A percentile compares a stretch with the other conserved stretches of the same genome.
phyloP scores from a whole-genome alignment of 1,140 invertebrate genomes.

The Ladona fulva region DNA sequence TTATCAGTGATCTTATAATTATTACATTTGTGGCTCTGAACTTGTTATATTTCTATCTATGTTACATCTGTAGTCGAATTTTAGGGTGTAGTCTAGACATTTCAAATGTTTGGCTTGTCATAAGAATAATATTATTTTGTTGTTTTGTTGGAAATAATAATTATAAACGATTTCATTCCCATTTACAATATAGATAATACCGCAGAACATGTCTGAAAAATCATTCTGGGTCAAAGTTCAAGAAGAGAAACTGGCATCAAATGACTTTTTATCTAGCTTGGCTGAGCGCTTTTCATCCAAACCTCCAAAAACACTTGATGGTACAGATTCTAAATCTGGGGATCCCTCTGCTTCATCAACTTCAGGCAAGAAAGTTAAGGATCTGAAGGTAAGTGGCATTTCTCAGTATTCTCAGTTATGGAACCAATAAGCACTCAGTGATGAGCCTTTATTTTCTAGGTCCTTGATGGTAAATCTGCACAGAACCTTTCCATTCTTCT shows the following conservation, averaged over 20 bases:
- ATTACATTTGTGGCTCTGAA: too few species aligned
- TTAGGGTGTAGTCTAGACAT: too few species aligned
- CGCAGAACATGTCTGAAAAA: constrained; percentile 84
- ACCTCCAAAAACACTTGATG: constrained; percentile 40
- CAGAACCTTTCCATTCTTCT: constrained; percentile 93
- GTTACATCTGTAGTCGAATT: too few species aligned
- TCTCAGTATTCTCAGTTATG: background rate
- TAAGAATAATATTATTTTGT: too few species aligned
- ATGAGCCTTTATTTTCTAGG: constrained; percentile 30
- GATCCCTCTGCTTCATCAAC: background rate
- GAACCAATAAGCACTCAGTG: too few species aligned
- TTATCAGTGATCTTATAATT: too few species aligned
- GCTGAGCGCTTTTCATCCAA: constrained; percentile 80
- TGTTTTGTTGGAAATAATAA: too few species aligned
- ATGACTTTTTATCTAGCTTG: constrained; percentile 77
- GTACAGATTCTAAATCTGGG: background rate
- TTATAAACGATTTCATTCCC: too few species aligned
- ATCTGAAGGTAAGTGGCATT: constrained; percentile 48
- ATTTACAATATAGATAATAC: constrained; percentile 49
- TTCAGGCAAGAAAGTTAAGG: constrained; percentile 71
- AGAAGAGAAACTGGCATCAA: constrained; percentile 80
- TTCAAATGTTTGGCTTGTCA: too few species aligned
- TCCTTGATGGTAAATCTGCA: constrained; percentile 84
- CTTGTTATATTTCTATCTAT: too few species aligned
- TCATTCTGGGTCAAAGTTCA: constrained; percentile 91